A percentile compares a stretch with the other conserved stretches of the same genome.
Conservation (phyloP, 2,113 vertebrate species). For the Petaurus breviceps region DNA sequence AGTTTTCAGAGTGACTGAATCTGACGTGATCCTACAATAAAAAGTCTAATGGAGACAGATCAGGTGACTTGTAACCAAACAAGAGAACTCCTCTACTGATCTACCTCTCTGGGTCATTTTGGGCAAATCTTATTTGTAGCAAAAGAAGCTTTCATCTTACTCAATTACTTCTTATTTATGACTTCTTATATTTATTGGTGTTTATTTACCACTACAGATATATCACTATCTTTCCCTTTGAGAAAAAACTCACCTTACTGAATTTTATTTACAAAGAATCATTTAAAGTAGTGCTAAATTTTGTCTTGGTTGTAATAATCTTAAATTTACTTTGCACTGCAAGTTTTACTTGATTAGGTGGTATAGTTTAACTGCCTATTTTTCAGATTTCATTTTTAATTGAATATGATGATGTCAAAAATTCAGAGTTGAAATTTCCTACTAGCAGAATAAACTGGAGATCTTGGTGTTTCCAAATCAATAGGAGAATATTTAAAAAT, state of each 20-base stretch:
- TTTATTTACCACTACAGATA: conserved; percentile 27
- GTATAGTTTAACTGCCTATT: conserved; percentile 20
- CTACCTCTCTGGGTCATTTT: neutral
- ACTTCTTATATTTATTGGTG: conserved; percentile 41
- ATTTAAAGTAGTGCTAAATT: neutral
- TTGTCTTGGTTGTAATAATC: neutral
- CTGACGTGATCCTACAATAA: no score
- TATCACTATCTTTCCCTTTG: conserved; percentile 51
- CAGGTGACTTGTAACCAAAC: neutral
- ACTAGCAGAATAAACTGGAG: conserved; percentile 35
- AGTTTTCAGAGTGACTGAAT: neutral
- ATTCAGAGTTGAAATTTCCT: conserved; percentile 74
- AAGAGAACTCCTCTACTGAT: neutral
- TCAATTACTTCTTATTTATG: conserved; percentile 30
- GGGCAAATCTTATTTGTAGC: neutral
- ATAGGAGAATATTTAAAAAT: neutral
- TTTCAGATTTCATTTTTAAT: conserved; percentile 72
- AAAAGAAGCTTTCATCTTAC: conserved; percentile 35
- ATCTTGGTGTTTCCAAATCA: conserved; percentile 34
- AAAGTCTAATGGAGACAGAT: neutral
- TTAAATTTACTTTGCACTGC: neutral
- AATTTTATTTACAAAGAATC: conserved; percentile 3
- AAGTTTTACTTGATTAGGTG: neutral
- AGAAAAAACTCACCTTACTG: conserved; percentile 1
- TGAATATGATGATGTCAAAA: conserved; percentile 62